A percentile compares a stretch with the other conserved stretches of the same genome.
Evolutionary conservation across 2,888 invertebrate species (phyloP).

Genomic region (Ischnura elegans): DNA sequence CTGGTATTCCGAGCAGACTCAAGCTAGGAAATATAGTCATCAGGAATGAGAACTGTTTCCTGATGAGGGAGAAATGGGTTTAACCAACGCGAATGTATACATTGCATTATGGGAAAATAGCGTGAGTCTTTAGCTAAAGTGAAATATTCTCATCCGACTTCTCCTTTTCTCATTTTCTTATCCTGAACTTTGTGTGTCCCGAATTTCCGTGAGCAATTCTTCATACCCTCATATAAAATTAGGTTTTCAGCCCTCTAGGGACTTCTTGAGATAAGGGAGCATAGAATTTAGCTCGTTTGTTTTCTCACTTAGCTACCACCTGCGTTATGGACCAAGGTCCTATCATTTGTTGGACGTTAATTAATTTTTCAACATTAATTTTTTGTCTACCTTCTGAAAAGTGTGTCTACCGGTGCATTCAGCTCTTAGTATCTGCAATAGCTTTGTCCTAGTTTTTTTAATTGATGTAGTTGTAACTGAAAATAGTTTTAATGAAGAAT

Average conservation of each 20-base stretch:
- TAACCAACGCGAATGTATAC: background rate
- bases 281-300: background rate
- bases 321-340: too few species aligned
- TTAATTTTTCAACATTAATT: too few species aligned
- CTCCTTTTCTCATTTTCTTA: background rate
- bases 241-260: background rate
- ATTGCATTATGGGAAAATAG: background rate
- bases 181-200: background rate
- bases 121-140: background rate
- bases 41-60: background rate
- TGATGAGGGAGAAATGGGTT: background rate
- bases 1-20: too few species aligned
- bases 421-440: too few species aligned
- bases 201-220: background rate
- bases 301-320: too few species aligned
- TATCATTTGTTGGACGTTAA: too few species aligned
- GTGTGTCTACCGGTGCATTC: too few species aligned
- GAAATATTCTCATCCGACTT: background rate
- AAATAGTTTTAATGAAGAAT: too few species aligned
- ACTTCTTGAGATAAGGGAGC: background rate
- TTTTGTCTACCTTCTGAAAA: too few species aligned
- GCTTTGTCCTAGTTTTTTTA: too few species aligned
- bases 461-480: too few species aligned
- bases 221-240: background rate
- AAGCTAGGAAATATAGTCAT: too few species aligned